Evolutionary conservation across 2,888 invertebrate species (phyloP).

Genomic region (Nemotelus nigrinus): DNA sequence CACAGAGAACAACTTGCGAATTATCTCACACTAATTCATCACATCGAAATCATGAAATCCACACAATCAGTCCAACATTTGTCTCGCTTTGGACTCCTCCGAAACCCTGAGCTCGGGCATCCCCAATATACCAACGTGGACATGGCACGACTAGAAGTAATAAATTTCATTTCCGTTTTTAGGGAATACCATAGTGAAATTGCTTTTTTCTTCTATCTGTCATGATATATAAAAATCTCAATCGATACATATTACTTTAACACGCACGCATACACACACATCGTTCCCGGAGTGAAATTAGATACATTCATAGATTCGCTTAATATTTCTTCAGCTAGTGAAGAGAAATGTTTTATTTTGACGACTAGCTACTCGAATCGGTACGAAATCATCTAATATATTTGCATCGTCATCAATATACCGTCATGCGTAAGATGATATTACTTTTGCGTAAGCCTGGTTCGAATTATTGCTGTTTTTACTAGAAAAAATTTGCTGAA

Average conservation of each 20-base stretch:
- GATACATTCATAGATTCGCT: conserved; percentile 6
- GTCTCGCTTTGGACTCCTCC: too few species aligned
- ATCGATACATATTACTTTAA: too few species aligned
- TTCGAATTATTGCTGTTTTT: too few species aligned
- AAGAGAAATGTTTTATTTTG: not conserved
- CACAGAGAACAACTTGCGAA: too few species aligned
- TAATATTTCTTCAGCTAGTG: conserved; percentile 5
- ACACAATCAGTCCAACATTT: too few species aligned
- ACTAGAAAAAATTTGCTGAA: too few species aligned
- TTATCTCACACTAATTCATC: too few species aligned
- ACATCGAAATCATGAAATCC: too few species aligned
- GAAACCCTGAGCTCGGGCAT: too few species aligned
- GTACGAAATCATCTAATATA: not conserved
- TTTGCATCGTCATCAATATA: conserved; percentile 31
- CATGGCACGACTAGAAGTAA: not conserved
- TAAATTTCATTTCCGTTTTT: not conserved
- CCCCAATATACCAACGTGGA: too few species aligned
- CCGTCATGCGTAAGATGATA: conserved; percentile 28
- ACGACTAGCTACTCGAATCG: not conserved
- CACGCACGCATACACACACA: too few species aligned
- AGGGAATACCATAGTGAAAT: conserved; percentile 9
- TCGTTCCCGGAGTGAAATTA: too few species aligned
- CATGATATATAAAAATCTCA: not conserved
- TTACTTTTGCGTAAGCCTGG: not conserved
- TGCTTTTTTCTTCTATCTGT: conserved; percentile 16